Conservation (phyloP, 2,113 vertebrate species). For the Amphiprion ocellaris region DNA sequence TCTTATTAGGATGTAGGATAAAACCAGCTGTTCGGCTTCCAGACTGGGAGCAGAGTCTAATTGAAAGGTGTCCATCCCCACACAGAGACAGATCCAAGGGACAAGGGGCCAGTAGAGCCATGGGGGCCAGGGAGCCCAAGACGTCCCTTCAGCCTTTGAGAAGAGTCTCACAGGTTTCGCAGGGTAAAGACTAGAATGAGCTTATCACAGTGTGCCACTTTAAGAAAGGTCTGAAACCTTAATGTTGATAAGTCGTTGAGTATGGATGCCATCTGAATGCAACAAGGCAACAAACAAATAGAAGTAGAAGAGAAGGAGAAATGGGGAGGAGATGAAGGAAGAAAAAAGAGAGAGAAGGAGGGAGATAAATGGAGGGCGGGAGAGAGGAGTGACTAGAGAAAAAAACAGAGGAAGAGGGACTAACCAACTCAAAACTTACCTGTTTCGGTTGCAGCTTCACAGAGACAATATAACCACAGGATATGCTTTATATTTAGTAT, state of each 20-base stretch:
- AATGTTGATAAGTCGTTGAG: background rate
- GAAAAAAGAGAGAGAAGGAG: background rate
- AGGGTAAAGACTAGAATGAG: background rate
- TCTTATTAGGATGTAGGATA: constrained; percentile 73
- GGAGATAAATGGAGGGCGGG: background rate
- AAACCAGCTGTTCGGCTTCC: constrained; percentile 80
- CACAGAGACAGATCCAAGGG: constrained; percentile 33
- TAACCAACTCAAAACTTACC: constrained; percentile 68
- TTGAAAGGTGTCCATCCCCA: constrained; percentile 80
- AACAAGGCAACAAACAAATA: background rate
- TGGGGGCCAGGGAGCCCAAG: background rate
- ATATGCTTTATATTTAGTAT: constrained; percentile 90
- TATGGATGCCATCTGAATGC: too few species aligned
- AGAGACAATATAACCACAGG: constrained; percentile 90
- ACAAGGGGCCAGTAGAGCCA: constrained; percentile 17
- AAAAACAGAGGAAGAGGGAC: background rate
- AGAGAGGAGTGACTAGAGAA: background rate
- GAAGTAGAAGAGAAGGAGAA: background rate
- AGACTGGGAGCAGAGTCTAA: constrained; percentile 74
- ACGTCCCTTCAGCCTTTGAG: constrained; percentile 32
- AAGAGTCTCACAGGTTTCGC: constrained; percentile 14
- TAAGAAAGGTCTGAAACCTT: background rate
- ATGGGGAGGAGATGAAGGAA: background rate
- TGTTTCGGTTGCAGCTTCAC: constrained; percentile 80
- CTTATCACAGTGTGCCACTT: constrained; percentile 8